These are phyloP conservation scores for Trachelus stipa DNA, from an alignment of 2,888 invertebrate species.

Conservation along the genomic window DNA sequence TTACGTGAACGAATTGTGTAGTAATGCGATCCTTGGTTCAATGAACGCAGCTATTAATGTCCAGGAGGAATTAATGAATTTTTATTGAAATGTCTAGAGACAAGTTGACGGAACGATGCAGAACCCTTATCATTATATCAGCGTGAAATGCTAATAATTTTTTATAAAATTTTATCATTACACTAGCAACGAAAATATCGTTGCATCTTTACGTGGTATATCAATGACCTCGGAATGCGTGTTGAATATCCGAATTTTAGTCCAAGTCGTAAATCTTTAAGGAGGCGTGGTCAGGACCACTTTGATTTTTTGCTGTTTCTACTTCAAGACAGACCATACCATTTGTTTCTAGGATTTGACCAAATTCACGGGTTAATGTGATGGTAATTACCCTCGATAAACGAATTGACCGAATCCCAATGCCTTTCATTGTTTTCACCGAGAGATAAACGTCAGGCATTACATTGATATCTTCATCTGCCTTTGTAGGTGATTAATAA, in stretches of 20 bases:
- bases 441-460: background rate
- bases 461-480: background rate
- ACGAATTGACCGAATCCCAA: background rate
- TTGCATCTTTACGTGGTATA: background rate
- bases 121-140: background rate
- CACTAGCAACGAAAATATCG: background rate
- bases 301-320: background rate
- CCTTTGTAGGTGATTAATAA: background rate
- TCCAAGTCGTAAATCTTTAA: background rate
- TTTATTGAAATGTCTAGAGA: background rate
- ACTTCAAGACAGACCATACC: background rate
- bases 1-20: background rate
- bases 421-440: background rate
- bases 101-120: background rate
- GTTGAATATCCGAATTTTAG: background rate
- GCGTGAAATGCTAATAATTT: background rate
- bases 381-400: background rate
- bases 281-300: background rate
- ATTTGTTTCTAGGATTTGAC: background rate
- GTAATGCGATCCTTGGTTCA: background rate
- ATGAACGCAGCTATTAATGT: background rate
- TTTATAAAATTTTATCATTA: background rate
- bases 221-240: background rate
- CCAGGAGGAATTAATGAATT: background rate
- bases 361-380: background rate